Percentiles rank a stretch among this genome's conserved stretches.
These are phyloP conservation scores for Meles meles DNA, from an alignment of 2,113 vertebrate species.

Conservation along the genomic window DNA sequence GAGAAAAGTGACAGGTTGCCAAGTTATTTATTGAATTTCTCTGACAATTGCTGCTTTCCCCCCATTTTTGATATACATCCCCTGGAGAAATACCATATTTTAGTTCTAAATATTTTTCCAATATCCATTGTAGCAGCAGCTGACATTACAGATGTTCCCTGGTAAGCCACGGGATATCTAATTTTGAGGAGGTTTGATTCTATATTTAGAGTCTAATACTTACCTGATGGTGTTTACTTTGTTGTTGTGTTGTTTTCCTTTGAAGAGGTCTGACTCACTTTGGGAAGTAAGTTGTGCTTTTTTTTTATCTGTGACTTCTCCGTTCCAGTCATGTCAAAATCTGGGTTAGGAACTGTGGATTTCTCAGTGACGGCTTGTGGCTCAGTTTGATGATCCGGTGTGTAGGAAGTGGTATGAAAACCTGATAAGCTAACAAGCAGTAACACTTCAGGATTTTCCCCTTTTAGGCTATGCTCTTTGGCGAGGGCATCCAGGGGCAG, in stretches of 20 bases:
- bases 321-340: conserved; percentile 22
- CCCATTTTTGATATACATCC: conserved; percentile 60
- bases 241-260: not conserved
- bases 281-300: conserved; percentile 28
- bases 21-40: conserved; percentile 67
- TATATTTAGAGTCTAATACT: conserved; percentile 40
- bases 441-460: not conserved
- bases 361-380: not conserved
- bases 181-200: conserved; percentile 4
- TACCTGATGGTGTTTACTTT: not conserved
- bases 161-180: conserved; percentile 24
- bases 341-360: conserved; percentile 25
- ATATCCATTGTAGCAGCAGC: conserved; percentile 43
- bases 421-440: not conserved
- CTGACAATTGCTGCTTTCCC: conserved; percentile 46
- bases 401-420: not conserved
- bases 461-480: not conserved
- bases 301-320: conserved; percentile 40
- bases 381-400: not conserved
- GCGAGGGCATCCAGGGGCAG: not conserved
- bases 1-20: conserved; percentile 50
- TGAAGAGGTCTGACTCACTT: conserved; percentile 46
- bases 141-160: conserved; percentile 51
- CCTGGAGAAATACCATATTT: conserved; percentile 69
- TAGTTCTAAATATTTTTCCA: conserved; percentile 63